Base-by-base conservation (phyloP, 2,113 vertebrate genomes). In the Rallus limicola region DNA sequence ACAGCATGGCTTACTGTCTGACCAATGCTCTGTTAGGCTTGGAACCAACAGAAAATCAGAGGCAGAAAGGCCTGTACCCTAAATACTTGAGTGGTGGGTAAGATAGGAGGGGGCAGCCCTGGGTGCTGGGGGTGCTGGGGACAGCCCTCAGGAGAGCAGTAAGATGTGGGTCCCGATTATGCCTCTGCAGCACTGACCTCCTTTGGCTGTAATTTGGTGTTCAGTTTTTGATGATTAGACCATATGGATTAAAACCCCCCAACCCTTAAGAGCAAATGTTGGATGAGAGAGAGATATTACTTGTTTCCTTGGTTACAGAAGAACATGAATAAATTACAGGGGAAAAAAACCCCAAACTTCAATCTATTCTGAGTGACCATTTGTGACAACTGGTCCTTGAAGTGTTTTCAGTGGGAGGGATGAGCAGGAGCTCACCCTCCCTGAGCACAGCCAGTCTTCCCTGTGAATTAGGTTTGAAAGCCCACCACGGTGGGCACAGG, bases 301-400 rank as follows among this genome's bases (percentile, higher is more conserved):
- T 58, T 86, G 69, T 97, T 96, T 91, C 91, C 93, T 94, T 96
- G 95, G 93, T 95, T 96, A 96, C 91, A 86, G 92, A 95, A 90
- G 62, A 93, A 93, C 21, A 93, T 83, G 96, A 90, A 95, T 94
- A 97, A 94, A 96, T 96, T 97, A 96, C 3, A 72, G 55, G 13
- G 6, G 0, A 13, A 42, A 56, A 70, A 72, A 75, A 18, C 17
- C 31, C 25, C 38, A 8, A 56, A 56, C 50, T 52, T 86, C 40
- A 6, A 34, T 85, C 56, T 33, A 17, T 87, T 91, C 52, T 26
- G 31, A 76, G 86, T 91, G 93, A 91, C 92, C 95, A 89, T 82
- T 91, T 69, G 25, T 91, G 92, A 72, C 77, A 82, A 50, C 29
- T 34, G 62, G 19, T 72, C 58, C 55, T 79, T 16, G 5, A 11